phyloP scores from a whole-genome alignment of 1,140 invertebrate genomes.

The Lethrus apterus region DNA sequence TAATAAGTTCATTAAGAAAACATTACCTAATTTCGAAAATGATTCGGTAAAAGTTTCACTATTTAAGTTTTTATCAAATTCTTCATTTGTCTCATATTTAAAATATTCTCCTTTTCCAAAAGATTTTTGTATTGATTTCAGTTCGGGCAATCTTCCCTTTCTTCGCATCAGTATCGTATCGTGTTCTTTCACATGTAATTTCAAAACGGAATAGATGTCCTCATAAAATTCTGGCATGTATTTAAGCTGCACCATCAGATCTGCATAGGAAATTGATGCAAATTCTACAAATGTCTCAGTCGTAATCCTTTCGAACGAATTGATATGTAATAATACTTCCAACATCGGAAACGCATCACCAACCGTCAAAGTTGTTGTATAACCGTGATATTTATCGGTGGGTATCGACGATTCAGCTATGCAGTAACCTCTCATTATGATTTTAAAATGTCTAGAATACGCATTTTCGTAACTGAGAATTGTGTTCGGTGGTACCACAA shows the following conservation, averaged over 20 bases:
- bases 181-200: background rate
- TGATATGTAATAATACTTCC: background rate
- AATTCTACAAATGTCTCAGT: conserved; percentile 4
- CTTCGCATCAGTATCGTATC: conserved; percentile 9
- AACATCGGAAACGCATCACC: conserved; percentile 6
- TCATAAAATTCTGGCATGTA: background rate
- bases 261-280: background rate
- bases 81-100: conserved; percentile 4
- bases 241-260: background rate
- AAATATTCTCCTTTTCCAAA: conserved; percentile 5
- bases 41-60: no score
- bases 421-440: conserved; percentile 7
- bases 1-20: no score
- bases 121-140: conserved; percentile 6
- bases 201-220: background rate
- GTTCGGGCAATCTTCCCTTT: conserved; percentile 2
- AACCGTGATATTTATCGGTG: background rate
- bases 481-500: conserved; percentile 1
- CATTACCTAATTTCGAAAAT: no score
- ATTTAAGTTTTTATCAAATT: conserved; percentile 3
- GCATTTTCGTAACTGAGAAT: background rate
- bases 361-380: background rate
- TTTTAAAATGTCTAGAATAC: background rate
- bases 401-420: conserved; percentile 1
- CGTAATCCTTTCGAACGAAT: background rate